Evolutionary conservation across 2,113 vertebrate genomes (phyloP).

Genomic region (Cyanoramphus novaezelandiae): DNA sequence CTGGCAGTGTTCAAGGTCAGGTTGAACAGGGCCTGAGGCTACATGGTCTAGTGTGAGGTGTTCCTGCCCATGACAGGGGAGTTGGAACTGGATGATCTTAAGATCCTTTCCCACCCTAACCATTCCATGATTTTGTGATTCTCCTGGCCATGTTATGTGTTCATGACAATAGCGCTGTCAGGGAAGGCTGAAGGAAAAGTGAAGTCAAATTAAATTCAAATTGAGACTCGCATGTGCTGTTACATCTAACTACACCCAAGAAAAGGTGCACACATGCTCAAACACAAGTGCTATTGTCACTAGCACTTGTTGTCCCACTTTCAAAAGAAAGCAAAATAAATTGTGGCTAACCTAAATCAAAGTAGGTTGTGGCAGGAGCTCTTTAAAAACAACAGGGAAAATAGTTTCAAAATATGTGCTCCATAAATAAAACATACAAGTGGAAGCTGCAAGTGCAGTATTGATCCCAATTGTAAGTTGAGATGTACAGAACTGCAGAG

Average conservation of each 20-base stretch:
- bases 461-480: constrained; percentile 59
- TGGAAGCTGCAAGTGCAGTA: not conserved
- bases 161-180: not conserved
- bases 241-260: not conserved
- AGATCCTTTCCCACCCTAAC: not conserved
- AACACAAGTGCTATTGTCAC: rapidly evolving
- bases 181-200: not conserved
- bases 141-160: not conserved
- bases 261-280: not conserved
- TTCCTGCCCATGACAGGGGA: not conserved
- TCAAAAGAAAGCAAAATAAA: not conserved
- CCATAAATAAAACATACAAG: constrained; percentile 62
- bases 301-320: not conserved
- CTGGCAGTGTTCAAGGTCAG: not conserved
- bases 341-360: not conserved
- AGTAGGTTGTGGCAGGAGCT: not conserved
- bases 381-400: constrained; percentile 5
- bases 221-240: not conserved
- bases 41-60: not conserved
- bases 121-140: not conserved
- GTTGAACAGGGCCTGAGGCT: not conserved
- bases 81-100: not conserved
- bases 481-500: constrained; percentile 46
- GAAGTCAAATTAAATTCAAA: not conserved
- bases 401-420: constrained; percentile 17